These are phyloP conservation scores for Psilopsiagon aymara DNA, from an alignment of 2,113 vertebrate genomes.

Conservation along the genomic window DNA sequence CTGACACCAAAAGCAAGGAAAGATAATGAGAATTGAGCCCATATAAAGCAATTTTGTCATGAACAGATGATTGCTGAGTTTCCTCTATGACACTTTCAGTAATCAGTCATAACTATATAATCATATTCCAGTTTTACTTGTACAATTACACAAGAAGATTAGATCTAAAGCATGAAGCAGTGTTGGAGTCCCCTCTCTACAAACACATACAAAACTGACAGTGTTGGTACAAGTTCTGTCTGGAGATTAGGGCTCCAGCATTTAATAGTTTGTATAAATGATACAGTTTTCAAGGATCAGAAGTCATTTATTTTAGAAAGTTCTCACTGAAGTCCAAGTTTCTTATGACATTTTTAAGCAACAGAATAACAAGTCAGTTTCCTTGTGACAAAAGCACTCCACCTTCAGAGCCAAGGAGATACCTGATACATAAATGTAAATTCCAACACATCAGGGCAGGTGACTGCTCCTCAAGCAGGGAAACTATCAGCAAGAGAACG, in stretches of 20 bases:
- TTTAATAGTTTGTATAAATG: background rate
- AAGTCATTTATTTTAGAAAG: background rate
- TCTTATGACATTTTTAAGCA: background rate
- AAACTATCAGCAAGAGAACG: background rate
- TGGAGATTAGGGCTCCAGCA: background rate
- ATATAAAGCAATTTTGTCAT: background rate
- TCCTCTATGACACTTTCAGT: background rate
- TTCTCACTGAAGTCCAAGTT: background rate
- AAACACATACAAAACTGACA: background rate
- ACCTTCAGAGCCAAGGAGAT: background rate
- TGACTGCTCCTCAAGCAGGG: background rate
- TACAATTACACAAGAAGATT: background rate
- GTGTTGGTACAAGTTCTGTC: background rate
- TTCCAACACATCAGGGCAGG: background rate
- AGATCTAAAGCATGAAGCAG: background rate
- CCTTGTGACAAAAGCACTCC: background rate
- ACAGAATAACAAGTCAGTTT: background rate
- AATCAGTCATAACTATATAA: background rate
- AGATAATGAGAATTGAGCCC: constrained; percentile 33
- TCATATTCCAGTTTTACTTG: background rate
- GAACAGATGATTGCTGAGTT: background rate
- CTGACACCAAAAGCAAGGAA: constrained; percentile 74
- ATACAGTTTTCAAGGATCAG: background rate
- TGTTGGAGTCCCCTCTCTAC: background rate
- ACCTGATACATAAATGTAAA: background rate